These are phyloP conservation scores for Nyleta sp. DNA, from an alignment of 2,888 invertebrate genomes.

Conservation along the genomic window DNA sequence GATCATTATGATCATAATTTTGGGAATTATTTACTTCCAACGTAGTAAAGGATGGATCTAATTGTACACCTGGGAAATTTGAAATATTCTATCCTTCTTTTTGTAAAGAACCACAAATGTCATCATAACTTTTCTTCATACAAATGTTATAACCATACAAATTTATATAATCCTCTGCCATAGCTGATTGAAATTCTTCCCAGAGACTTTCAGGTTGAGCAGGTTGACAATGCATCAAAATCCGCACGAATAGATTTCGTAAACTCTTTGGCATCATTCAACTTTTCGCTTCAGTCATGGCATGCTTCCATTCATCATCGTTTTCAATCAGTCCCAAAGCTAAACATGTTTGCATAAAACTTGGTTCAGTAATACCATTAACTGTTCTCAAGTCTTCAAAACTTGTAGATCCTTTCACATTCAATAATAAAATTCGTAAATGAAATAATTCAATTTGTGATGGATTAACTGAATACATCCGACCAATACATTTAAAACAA, in stretches of 20 bases:
- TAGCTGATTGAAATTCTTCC: slow-evolving; percentile 56
- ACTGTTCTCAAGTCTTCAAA: slow-evolving; percentile 3
- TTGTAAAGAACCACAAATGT: not conserved
- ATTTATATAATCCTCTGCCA: slow-evolving; percentile 62
- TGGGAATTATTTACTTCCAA: too few species aligned
- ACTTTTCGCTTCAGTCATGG: slow-evolving; percentile 1
- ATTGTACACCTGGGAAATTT: not conserved
- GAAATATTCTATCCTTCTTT: slow-evolving; percentile 8
- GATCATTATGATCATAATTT: too few species aligned
- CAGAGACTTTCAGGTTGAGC: slow-evolving; percentile 61
- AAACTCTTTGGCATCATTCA: slow-evolving; percentile 7
- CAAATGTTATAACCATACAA: not conserved
- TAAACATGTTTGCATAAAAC: slow-evolving; percentile 42
- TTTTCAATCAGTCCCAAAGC: slow-evolving; percentile 9
- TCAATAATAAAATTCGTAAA: slow-evolving; percentile 5
- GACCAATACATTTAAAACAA: slow-evolving; percentile 7
- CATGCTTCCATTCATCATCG: slow-evolving; percentile 10
- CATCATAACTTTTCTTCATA: slow-evolving; percentile 4
- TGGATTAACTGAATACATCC: slow-evolving; percentile 21
- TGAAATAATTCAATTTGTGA: slow-evolving; percentile 16
- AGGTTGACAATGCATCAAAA: slow-evolving; percentile 52
- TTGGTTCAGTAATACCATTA: not conserved
- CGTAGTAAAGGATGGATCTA: too few species aligned
- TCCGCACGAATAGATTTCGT: slow-evolving; percentile 7
- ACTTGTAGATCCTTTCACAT: not conserved